phyloP scores from a whole-genome alignment of 2,113 vertebrate genomes.

The Nibea coibor region DNA sequence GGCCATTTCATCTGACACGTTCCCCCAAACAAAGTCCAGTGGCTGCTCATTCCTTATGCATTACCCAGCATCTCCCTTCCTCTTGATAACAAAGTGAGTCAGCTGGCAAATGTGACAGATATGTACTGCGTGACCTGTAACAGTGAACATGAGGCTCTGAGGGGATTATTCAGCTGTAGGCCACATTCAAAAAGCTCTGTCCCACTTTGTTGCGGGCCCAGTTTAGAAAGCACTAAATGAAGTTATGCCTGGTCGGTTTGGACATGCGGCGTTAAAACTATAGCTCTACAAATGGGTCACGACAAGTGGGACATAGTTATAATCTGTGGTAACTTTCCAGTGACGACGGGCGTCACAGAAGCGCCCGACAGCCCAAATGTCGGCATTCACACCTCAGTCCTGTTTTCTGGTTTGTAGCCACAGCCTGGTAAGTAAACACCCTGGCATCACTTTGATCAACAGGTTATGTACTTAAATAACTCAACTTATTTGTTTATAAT shows the following conservation, averaged over 20 bases:
- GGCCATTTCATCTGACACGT: not conserved
- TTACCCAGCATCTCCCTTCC: slow-evolving; percentile 9
- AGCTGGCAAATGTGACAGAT: slow-evolving; percentile 39
- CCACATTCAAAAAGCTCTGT: slow-evolving; percentile 59
- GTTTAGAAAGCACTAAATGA: slow-evolving; percentile 63
- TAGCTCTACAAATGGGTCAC: slow-evolving; percentile 53
- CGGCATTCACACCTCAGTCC: not conserved
- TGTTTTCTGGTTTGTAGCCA: not conserved
- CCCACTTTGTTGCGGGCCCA: slow-evolving; percentile 63
- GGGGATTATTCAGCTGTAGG: slow-evolving; percentile 53
- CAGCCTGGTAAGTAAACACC: not conserved
- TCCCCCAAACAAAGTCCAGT: not conserved
- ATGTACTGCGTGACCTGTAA: slow-evolving; percentile 21
- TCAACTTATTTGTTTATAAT: not conserved
- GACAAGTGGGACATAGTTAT: slow-evolving; percentile 28
- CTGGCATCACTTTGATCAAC: slow-evolving; percentile 15
- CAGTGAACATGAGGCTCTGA: slow-evolving; percentile 42
- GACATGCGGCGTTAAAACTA: slow-evolving; percentile 31
- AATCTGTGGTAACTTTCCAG: not conserved
- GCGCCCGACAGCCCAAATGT: not conserved
- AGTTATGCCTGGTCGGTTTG: slow-evolving; percentile 32
- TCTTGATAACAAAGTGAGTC: slow-evolving; percentile 40
- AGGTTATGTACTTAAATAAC: slow-evolving; percentile 2
- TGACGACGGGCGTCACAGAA: not conserved
- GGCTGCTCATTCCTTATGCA: not conserved